Base-by-base conservation (phyloP, 2,888 invertebrate genomes). In the Mechanitis mazaeus region DNA sequence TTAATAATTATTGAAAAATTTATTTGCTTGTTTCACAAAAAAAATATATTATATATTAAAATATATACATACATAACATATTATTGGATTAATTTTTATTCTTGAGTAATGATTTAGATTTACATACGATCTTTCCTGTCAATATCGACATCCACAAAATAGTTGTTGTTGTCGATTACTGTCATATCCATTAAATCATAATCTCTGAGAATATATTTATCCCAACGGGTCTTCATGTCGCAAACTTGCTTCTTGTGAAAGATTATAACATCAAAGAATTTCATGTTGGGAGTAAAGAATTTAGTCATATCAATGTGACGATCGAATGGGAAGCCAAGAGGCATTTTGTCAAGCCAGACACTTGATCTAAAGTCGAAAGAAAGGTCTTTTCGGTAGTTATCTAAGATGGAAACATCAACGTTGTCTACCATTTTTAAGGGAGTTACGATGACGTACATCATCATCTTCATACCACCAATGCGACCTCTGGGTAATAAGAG, bases 251-350 rank as follows among this genome's bases (percentile, higher is more conserved):
- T 89, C 72, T 91, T 91, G 83, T 94, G 93, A 86, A 91, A 94
- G 73, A 94, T 90, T 68, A 86, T 84, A 4, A 92, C 90, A 69
- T 94, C 93, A 70, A 93, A 88, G 77, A 93, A 92, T 80, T 87
- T 91, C 85, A 92, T 92, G 85, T 95, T 95, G 45, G 94, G 92
- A 12, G 93, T 92, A 68, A 89, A 89, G 90, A 93, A 94, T 65
- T 84, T 86, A 58, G 81, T 81, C 47, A 92, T 86, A 58, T 92
- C 86, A 73, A 94, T 91, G 31, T 85, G 84, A 69, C 94, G 93
- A 76, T 95, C 94, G 77, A 95, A 92, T 63, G 95, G 95, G 90
- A 93, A 95, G 59, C 94, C 94, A 72, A 93, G 87, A 55, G 94
- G 91, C 77, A 91, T 91, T 68, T 87, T 90, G 78, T 95, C 94